A percentile compares a stretch with the other conserved stretches of the same genome.
phyloP scores from a whole-genome alignment of 1,140 invertebrate species.

The Geopemphigus sp. region DNA sequence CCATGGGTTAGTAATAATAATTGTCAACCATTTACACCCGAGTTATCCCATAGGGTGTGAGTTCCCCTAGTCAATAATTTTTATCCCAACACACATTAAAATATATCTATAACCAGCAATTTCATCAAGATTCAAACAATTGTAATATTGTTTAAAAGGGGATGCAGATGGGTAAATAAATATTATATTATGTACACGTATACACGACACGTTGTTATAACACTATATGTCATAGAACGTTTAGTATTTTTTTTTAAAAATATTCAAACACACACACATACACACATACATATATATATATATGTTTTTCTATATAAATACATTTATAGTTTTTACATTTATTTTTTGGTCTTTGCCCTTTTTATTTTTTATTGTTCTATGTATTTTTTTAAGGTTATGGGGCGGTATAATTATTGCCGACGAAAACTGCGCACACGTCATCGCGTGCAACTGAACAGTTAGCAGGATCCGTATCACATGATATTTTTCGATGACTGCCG shows the following conservation, averaged over 20 bases:
- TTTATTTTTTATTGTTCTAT: conserved; percentile 28
- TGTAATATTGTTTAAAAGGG: background rate
- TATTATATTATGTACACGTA: background rate
- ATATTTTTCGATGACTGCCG: conserved; percentile 34
- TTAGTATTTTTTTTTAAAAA: background rate
- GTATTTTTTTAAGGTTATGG: conserved; percentile 26
- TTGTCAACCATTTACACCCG: conserved; percentile 3
- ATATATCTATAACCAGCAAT: background rate
- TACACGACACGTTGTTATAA: background rate
- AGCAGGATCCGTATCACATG: conserved; percentile 32
- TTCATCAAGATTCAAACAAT: background rate
- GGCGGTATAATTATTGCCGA: conserved; percentile 28
- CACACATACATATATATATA: no score
- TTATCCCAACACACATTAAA: background rate
- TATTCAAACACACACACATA: no score
- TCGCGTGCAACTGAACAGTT: conserved; percentile 32
- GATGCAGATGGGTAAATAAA: background rate
- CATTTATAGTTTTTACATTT: background rate
- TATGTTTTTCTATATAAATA: background rate
- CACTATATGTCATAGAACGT: background rate
- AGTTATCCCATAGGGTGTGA: background rate
- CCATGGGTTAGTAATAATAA: conserved; percentile 4
- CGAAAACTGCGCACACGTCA: conserved; percentile 32
- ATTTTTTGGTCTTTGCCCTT: background rate
- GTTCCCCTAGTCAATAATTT: background rate